Conservation (phyloP, 2,888 invertebrate genomes). For the Petrolisthes cinctipes region DNA sequence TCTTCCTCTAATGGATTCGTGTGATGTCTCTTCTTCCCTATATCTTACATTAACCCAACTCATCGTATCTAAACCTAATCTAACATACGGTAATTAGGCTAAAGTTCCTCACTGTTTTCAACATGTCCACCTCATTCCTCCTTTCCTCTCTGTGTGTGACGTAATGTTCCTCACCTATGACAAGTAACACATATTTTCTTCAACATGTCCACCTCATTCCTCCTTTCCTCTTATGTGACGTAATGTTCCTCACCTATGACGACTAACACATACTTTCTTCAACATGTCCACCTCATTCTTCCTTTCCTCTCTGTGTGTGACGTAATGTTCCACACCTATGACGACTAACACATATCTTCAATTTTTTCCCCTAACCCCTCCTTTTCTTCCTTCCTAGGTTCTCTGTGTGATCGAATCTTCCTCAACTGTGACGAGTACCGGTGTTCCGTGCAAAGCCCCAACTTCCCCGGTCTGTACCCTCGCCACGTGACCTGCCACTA, state of each 20-base stretch:
- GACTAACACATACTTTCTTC: constrained; percentile 69
- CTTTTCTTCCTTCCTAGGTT: constrained; percentile 67
- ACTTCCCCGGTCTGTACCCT: constrained; percentile 91
- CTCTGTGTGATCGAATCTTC: constrained; percentile 82
- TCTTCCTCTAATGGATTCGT: too few relatives aligned
- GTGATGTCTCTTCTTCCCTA: too few relatives aligned
- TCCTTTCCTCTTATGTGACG: constrained; percentile 77
- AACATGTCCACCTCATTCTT: neutral
- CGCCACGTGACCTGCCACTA: constrained; percentile 78
- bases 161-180: constrained; percentile 81
- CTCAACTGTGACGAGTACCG: constrained; percentile 80
- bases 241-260: constrained; percentile 81
- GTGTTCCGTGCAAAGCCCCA: constrained; percentile 87
- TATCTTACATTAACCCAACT: too few relatives aligned
- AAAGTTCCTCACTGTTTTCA: neutral
- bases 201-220: neutral
- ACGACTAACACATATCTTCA: constrained; percentile 71
- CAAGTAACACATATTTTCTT: constrained; percentile 70
- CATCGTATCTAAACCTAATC: too few relatives aligned
- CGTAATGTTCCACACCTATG: constrained; percentile 81
- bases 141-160: constrained; percentile 79
- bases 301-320: constrained; percentile 78
- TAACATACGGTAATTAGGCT: too few relatives aligned
- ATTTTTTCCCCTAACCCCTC: neutral
- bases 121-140: neutral